phyloP scores from a whole-genome alignment of 1,140 invertebrate genomes.

The Drosophila sp. region DNA sequence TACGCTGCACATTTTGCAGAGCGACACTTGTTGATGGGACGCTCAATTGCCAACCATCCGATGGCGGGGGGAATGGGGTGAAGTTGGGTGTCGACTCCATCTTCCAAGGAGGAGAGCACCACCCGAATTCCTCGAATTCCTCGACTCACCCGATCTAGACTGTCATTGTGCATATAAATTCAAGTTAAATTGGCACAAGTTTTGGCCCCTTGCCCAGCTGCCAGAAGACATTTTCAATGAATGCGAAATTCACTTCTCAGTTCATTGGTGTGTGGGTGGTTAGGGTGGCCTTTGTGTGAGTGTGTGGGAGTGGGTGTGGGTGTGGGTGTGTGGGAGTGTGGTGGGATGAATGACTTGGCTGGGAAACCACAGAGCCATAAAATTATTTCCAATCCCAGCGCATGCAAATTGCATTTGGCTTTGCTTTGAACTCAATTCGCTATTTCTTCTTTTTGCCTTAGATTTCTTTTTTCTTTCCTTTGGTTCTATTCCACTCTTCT shows the following conservation, averaged over 20 bases:
- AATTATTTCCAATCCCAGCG: conserved; percentile 50
- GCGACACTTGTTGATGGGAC: conserved; percentile 47
- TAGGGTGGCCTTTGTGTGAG: not conserved
- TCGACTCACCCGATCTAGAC: conserved; percentile 24
- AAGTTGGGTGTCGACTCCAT: not conserved
- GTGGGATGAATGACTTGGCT: not conserved
- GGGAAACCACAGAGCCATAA: conserved; percentile 27
- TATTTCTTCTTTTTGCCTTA: conserved; percentile 5
- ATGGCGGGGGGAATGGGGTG: not conserved
- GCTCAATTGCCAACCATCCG: not conserved
- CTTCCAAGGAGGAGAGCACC: not conserved
- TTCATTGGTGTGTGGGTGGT: not conserved
- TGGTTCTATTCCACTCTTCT: conserved; percentile 8
- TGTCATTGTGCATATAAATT: conserved; percentile 49
- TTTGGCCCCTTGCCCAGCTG: conserved; percentile 35
- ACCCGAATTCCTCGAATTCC: not conserved
- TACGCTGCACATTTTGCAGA: conserved; percentile 47
- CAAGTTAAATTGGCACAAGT: conserved; percentile 55
- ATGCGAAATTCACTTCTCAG: conserved; percentile 46
- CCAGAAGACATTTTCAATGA: conserved; percentile 62
- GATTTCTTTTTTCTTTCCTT: not conserved
- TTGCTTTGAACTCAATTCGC: conserved; percentile 14
- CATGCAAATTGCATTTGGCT: conserved; percentile 54
- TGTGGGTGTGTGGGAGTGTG: not conserved
- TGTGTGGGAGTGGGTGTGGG: not conserved